Conservation (phyloP, 92 coral and sea anemone genomes). For the Zoanthus sansibaricus region DNA sequence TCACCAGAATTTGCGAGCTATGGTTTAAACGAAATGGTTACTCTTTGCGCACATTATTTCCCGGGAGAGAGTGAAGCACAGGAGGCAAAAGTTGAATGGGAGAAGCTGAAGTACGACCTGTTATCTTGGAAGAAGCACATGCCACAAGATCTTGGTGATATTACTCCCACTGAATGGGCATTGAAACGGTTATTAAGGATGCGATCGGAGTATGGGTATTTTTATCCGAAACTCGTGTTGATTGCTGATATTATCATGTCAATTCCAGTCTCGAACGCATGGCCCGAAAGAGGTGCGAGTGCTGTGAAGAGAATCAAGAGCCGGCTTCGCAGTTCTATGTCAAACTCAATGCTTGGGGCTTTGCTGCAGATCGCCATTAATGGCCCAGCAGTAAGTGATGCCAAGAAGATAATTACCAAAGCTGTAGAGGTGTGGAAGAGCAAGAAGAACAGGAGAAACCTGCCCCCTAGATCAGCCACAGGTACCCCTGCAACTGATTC, state of each 20-base stretch:
- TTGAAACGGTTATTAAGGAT: slow-evolving; percentile 54
- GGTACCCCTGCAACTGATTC: slow-evolving; percentile 32
- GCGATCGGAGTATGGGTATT: slow-evolving; percentile 54
- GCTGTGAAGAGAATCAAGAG: slow-evolving; percentile 45
- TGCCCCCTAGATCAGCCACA: slow-evolving; percentile 40
- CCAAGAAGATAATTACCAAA: slow-evolving; percentile 43
- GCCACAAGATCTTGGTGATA: slow-evolving; percentile 52
- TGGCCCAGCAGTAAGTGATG: slow-evolving; percentile 49
- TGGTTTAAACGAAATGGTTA: slow-evolving; percentile 52
- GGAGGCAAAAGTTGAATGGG: slow-evolving; percentile 55
- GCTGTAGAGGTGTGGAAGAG: slow-evolving; percentile 52
- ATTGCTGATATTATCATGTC: slow-evolving; percentile 47
- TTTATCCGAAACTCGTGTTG: slow-evolving; percentile 55
- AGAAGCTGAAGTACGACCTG: slow-evolving; percentile 55
- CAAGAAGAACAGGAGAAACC: slow-evolving; percentile 39
- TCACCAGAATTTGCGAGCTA: slow-evolving; percentile 48
- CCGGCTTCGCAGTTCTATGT: slow-evolving; percentile 38
- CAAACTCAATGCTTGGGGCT: slow-evolving; percentile 46
- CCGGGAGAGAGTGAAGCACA: slow-evolving; percentile 52
- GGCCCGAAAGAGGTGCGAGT: slow-evolving; percentile 50
- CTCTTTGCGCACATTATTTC: slow-evolving; percentile 49
- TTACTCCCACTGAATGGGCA: slow-evolving; percentile 55
- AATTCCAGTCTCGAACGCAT: slow-evolving; percentile 45
- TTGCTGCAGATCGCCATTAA: slow-evolving; percentile 56
- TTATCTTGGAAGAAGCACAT: slow-evolving; percentile 50